Conservation (phyloP, 2,888 invertebrate genomes). For the Parasteatoda lunata region DNA sequence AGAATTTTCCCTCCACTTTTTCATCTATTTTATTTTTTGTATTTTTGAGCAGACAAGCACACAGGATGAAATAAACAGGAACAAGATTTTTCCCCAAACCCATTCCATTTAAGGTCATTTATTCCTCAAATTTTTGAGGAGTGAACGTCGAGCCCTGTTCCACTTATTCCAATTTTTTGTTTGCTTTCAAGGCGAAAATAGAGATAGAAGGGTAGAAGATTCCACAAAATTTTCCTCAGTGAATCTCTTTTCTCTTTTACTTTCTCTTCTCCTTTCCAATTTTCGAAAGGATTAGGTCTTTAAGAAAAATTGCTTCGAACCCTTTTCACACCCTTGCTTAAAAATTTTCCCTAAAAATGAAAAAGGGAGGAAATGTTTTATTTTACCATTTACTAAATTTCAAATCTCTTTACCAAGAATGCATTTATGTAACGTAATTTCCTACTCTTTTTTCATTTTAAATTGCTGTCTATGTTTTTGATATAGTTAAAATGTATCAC, state of each 20-base stretch:
- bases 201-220: neutral
- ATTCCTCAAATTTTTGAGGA: conserved; percentile 37
- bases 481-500: too few species aligned
- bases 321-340: neutral
- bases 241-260: conserved; percentile 13
- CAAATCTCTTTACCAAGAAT: too few species aligned
- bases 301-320: conserved; percentile 15
- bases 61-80: conserved; percentile 12
- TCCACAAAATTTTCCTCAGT: conserved; percentile 1
- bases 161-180: conserved; percentile 6
- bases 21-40: conserved; percentile 25
- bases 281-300: conserved; percentile 41
- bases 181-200: neutral
- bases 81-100: conserved; percentile 39
- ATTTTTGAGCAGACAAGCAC: conserved; percentile 31
- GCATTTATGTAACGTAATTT: too few species aligned
- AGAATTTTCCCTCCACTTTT: neutral
- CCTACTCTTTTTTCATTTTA: too few species aligned
- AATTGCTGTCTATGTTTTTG: too few species aligned
- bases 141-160: conserved; percentile 26
- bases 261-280: conserved; percentile 18
- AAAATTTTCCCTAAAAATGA: too few species aligned
- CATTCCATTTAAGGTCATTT: conserved; percentile 62
- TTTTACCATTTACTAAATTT: too few species aligned
- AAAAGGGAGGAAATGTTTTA: too few species aligned